Evolutionary conservation across 2,797 vertebrate genomes (phyloP), one percentile per base, ranked within the genome.

Genomic region (Trachurus trachurus): DNA sequence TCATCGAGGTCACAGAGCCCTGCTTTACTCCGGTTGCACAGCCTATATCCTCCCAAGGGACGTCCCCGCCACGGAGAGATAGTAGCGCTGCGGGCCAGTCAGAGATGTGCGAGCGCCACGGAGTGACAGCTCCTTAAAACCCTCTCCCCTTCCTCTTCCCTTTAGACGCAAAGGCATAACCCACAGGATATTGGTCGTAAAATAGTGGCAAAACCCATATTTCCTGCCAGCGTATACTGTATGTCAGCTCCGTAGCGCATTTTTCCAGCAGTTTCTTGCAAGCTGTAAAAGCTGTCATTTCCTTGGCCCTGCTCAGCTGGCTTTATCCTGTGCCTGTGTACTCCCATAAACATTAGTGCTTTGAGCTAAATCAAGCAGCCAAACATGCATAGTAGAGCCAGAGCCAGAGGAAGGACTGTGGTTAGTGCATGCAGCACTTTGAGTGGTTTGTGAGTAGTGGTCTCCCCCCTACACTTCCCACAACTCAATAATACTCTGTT

Each of bases 101-200:
- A 72, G 42, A n/a, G 56, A 85, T 74, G 79, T 79, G 75, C 71
- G 65, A 84, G 64, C 8, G 11, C 62, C 64, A 52, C 67, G 22
- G 77, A 89, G 66, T 82, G 89, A 88, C 88, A 87, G 85, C 83
- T 84, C 76, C 86, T 88, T 80, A 76, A 88, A 89, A 72, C 29
- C 29, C 26, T 69, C 73, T 86, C 81, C 0, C 60, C 74, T 76
- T 78, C 57, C 69, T 54, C 67, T 72, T 80, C 62, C 69, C 78
- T 49, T 58, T 79, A 74, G 81, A 52, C 2, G 21, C 56, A 44
- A 65, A 78, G 21, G 66, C 61, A 59, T 49, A 78, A 74, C 74
- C 81, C 71, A 62, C 80, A 85, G 80, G 81, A 89, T 86, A 76
- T 73, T 75, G 74, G 70, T 83, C 40, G 31, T 84, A 68, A 81